phyloP scores from a whole-genome alignment of 2,113 vertebrate genomes.

The Hippopotamus amphibius region DNA sequence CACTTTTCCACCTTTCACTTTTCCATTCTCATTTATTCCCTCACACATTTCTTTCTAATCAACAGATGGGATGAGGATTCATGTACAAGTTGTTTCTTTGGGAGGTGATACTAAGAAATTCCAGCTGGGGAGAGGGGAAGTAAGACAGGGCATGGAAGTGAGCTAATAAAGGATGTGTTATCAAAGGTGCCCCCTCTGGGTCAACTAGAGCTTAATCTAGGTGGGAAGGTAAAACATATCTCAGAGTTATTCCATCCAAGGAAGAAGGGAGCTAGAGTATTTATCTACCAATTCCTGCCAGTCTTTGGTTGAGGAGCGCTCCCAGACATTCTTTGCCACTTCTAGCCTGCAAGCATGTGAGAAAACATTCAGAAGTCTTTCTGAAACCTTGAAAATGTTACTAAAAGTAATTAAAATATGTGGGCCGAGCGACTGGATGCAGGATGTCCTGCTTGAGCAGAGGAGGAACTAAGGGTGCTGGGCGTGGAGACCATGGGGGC shows the following conservation, averaged over 20 bases:
- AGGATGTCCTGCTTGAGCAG: too few species aligned
- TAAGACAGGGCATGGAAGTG: background rate
- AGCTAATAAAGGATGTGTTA: background rate
- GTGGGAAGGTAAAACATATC: background rate
- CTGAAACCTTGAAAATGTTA: too few species aligned
- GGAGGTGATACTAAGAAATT: background rate
- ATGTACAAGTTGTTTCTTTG: background rate
- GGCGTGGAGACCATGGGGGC: too few species aligned
- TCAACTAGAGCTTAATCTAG: background rate
- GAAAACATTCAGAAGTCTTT: too few species aligned
- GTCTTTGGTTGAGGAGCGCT: slow-evolving; percentile 4
- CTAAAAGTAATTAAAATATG: too few species aligned
- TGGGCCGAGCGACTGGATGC: too few species aligned
- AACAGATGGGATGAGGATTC: background rate
- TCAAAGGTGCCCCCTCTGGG: background rate
- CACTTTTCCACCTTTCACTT: background rate
- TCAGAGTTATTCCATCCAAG: background rate
- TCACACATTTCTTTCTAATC: background rate
- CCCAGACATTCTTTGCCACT: background rate
- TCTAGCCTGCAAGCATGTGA: background rate
- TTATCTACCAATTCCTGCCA: background rate
- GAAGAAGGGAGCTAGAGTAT: background rate
- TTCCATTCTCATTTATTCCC: slow-evolving; percentile 12
- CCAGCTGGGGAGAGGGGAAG: background rate
- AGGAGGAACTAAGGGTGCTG: too few species aligned